Evolutionary conservation across 1,140 invertebrate genomes (phyloP).

Genomic region (Diorhabda elongata): DNA sequence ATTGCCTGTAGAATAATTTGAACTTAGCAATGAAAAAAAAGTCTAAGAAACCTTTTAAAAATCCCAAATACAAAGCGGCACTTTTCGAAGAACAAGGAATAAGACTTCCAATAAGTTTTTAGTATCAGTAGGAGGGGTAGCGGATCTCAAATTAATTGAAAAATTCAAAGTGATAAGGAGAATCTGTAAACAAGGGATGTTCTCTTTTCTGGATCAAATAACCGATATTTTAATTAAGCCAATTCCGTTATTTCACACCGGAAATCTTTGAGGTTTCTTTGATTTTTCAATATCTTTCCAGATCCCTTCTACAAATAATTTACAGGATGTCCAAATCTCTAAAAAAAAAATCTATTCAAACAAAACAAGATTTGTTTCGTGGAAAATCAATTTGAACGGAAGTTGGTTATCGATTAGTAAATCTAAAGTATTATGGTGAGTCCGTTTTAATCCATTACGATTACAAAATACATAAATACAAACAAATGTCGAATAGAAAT

Average conservation of each 20-base stretch:
- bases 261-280: conserved; percentile 12
- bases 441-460: no score
- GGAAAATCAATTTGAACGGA: no score
- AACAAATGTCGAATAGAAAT: no score
- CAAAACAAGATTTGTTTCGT: no score
- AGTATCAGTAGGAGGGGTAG: conserved; percentile 10
- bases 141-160: conserved; percentile 16
- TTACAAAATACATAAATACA: no score
- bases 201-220: conserved; percentile 17
- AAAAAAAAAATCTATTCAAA: no score
- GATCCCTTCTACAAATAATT: no score
- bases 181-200: conserved; percentile 17
- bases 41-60: conserved; percentile 13
- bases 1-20: not conserved
- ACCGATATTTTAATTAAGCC: conserved; percentile 19
- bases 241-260: conserved; percentile 13
- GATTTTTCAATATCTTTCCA: conserved; percentile 4
- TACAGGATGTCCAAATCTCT: no score
- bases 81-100: conserved; percentile 18
- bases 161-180: conserved; percentile 18
- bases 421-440: no score
- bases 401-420: no score
- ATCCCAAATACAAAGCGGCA: conserved; percentile 12
- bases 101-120: conserved; percentile 16
- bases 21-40: not conserved